These are phyloP conservation scores for Pollimyrus isidori DNA, from an alignment of 2,113 vertebrate genomes.

Conservation along the genomic window DNA sequence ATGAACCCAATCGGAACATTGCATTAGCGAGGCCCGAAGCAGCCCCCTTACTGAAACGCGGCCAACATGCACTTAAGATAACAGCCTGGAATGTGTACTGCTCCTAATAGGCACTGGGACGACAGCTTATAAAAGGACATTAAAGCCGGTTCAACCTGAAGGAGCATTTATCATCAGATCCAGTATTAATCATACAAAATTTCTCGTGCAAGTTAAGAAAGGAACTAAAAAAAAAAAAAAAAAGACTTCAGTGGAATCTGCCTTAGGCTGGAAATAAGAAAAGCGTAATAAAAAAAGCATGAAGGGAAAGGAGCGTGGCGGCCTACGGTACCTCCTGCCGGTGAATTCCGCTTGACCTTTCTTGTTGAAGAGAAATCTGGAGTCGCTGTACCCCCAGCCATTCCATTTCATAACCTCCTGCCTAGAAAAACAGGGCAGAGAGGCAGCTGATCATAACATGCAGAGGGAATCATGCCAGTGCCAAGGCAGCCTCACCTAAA, in stretches of 20 bases:
- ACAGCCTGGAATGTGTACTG: background rate
- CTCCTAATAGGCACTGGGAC: background rate
- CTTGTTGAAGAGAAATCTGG: constrained; percentile 90
- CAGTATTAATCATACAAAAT: background rate
- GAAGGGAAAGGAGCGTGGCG: background rate
- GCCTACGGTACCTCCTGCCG: constrained; percentile 76
- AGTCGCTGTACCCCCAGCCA: constrained; percentile 96
- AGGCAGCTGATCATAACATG: background rate
- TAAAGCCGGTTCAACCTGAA: background rate
- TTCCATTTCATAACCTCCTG: constrained; percentile 98
- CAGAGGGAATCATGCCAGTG: background rate
- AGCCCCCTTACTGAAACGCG: background rate
- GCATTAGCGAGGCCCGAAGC: background rate
- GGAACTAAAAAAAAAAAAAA: background rate
- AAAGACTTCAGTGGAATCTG: background rate
- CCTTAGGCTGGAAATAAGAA: background rate
- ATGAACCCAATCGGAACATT: background rate
- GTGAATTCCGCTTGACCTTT: constrained; percentile 94
- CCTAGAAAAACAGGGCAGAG: constrained; percentile 49
- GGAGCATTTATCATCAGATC: background rate
- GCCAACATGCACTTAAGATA: background rate
- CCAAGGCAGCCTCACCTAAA: background rate
- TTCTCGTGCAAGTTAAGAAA: constrained; percentile 5
- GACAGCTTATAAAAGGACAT: background rate
- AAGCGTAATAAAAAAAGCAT: background rate